Percentiles rank a stretch among this genome's conserved stretches.
These are phyloP conservation scores for Anas bahamensis DNA, from an alignment of 2,797 vertebrate genomes.

Conservation along the genomic window DNA sequence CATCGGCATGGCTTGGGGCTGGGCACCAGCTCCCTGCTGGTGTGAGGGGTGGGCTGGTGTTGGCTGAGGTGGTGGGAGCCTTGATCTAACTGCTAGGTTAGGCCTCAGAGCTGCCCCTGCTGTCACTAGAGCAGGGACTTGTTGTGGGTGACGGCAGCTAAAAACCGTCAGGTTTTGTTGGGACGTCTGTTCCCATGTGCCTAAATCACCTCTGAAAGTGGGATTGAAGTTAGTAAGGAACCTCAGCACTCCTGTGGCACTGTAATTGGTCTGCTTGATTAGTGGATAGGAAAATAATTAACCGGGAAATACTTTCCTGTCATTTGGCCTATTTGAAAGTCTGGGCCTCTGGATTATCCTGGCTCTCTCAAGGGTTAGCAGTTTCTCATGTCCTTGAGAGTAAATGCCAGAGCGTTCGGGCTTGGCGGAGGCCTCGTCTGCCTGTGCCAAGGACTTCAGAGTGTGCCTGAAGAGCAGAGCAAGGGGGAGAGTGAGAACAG, in stretches of 20 bases:
- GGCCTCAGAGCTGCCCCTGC: not conserved
- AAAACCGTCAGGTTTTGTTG: not conserved
- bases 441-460: constrained; percentile 69
- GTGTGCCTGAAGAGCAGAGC: constrained; percentile 51
- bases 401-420: constrained; percentile 50
- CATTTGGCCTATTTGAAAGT: not conserved
- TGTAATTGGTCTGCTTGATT: not conserved
- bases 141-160: not conserved
- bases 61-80: not conserved
- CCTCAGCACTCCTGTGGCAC: not conserved
- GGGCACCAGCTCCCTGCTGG: not conserved
- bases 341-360: not conserved
- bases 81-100: not conserved
- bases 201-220: not conserved
- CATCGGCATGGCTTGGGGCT: fast-evolving
- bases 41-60: not conserved
- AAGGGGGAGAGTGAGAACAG: constrained; percentile 49
- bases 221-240: not conserved
- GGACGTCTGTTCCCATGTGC: fast-evolving
- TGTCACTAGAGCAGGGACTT: not conserved
- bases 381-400: constrained; percentile 61
- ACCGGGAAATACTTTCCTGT: not conserved
- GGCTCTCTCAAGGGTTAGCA: constrained; percentile 33
- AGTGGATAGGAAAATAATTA: not conserved
- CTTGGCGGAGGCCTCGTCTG: constrained; percentile 28